Evolutionary conservation across 2,113 vertebrate genomes (phyloP).

Genomic region (Passer domesticus): DNA sequence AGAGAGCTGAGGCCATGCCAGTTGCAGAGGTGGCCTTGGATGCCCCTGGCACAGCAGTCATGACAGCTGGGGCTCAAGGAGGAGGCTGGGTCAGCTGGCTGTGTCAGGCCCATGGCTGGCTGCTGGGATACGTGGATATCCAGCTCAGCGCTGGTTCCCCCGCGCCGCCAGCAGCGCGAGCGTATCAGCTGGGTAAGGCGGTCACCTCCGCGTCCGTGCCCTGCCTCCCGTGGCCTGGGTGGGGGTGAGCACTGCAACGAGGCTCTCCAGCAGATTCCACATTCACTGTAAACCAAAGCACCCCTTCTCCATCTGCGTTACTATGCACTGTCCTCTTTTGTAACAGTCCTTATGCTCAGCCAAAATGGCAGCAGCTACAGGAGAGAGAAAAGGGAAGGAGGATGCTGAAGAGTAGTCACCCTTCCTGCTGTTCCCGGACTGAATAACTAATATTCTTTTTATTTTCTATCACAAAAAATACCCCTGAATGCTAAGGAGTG

Average conservation of each 20-base stretch:
- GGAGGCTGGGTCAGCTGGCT: background rate
- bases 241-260: rapidly evolving
- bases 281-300: background rate
- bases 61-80: rapidly evolving
- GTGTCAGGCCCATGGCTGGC: background rate
- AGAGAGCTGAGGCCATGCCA: background rate
- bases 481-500: background rate
- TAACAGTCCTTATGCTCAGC: background rate
- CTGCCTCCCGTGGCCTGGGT: rapidly evolving
- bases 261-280: background rate
- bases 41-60: background rate
- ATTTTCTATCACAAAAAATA: constrained; percentile 43
- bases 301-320: background rate
- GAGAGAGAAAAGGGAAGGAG: background rate
- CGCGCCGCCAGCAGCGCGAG: rapidly evolving
- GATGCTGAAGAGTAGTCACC: background rate
- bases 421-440: constrained; percentile 12
- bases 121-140: rapidly evolving
- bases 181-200: too few relatives aligned
- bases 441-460: constrained; percentile 33
- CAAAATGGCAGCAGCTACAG: background rate
- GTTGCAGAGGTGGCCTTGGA: background rate
- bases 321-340: background rate
- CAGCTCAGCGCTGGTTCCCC: rapidly evolving
- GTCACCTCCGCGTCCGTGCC: too few relatives aligned